These are phyloP conservation scores for Merluccius polli DNA, from an alignment of 2,797 vertebrate species.

Conservation along the genomic window DNA sequence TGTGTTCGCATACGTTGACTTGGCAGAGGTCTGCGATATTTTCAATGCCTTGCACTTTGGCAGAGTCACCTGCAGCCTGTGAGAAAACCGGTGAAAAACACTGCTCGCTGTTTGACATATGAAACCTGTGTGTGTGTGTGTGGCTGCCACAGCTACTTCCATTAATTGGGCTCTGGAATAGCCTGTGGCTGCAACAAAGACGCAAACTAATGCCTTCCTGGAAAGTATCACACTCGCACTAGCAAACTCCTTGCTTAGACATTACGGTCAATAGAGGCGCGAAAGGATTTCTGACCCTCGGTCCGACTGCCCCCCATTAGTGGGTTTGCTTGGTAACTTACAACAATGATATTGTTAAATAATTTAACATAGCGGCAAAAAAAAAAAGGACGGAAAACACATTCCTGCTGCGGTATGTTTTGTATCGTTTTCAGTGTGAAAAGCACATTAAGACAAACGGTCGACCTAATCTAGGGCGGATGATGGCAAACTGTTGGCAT, in stretches of 20 bases:
- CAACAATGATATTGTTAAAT: neutral
- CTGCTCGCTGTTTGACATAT: neutral
- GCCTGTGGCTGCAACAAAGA: neutral
- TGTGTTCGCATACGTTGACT: neutral
- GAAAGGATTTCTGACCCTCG: neutral
- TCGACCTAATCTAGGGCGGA: neutral
- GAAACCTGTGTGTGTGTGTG: neutral
- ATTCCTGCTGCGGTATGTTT: neutral
- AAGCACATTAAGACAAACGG: neutral
- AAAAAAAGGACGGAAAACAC: neutral
- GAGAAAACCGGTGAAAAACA: neutral
- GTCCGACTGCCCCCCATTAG: neutral
- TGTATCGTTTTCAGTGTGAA: neutral
- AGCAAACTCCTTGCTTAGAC: neutral
- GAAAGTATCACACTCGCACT: neutral
- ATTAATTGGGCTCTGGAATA: neutral
- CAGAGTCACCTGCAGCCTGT: neutral
- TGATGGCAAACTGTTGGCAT: neutral
- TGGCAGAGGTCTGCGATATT: neutral
- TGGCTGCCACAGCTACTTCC: constrained; percentile 1
- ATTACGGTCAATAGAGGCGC: neutral
- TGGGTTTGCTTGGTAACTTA: neutral
- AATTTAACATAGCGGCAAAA: neutral
- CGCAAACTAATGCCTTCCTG: neutral
- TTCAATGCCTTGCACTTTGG: neutral